Evolutionary conservation across 2,113 vertebrate species (phyloP).

Genomic region (Petrocephalus microphthalmus): DNA sequence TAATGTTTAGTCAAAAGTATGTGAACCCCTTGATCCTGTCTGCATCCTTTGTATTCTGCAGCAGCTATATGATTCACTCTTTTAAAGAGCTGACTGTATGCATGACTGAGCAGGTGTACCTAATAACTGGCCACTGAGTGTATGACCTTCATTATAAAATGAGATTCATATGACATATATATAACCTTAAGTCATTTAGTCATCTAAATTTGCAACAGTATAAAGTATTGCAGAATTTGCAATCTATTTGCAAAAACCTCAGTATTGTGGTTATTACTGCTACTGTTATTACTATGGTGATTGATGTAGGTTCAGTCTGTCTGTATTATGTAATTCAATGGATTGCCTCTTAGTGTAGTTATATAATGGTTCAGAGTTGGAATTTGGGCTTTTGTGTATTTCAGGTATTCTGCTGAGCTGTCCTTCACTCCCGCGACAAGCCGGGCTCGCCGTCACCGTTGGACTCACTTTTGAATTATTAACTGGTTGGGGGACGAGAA

Average conservation of each 20-base stretch:
- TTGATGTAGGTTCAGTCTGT: neutral
- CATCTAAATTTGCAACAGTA: neutral
- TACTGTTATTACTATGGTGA: neutral
- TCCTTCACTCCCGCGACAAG: neutral
- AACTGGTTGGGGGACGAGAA: constrained; percentile 21
- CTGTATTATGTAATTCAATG: neutral
- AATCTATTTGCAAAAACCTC: neutral
- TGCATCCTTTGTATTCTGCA: too few relatives aligned
- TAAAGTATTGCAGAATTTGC: neutral
- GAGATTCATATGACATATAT: neutral
- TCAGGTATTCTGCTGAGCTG: constrained; percentile 6
- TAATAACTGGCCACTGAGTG: neutral
- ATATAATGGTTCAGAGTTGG: neutral
- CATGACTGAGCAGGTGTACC: neutral
- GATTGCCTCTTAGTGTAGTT: neutral
- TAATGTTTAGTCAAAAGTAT: neutral
- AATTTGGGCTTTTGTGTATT: constrained; percentile 5
- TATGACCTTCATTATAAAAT: neutral
- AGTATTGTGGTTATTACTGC: neutral
- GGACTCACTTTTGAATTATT: constrained; percentile 48
- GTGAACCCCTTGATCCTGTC: neutral
- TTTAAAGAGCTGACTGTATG: neutral
- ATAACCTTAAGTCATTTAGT: neutral
- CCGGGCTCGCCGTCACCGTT: constrained; percentile 20
- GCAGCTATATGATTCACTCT: neutral